A percentile compares a stretch with the other conserved stretches of the same genome.
Evolutionary conservation across 2,113 vertebrate species (phyloP).

Genomic region (Sceloporus tristichus): DNA sequence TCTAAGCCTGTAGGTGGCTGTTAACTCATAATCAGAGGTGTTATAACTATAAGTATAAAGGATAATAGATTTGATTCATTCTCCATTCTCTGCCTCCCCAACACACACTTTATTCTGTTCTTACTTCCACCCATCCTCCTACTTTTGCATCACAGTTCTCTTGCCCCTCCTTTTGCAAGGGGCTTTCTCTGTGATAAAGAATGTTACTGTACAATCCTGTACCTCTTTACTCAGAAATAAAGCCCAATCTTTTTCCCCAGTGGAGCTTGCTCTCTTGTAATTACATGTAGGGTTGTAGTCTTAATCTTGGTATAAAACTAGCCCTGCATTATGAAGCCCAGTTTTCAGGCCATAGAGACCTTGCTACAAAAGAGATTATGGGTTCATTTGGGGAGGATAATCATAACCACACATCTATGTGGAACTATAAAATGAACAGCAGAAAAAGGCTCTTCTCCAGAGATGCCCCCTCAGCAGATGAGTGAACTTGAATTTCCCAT

Average conservation of each 20-base stretch:
- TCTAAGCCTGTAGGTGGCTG: background rate
- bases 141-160: background rate
- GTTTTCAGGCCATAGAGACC: accelerated
- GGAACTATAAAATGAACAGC: background rate
- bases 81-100: background rate
- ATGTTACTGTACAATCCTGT: background rate
- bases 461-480: background rate
- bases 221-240: background rate
- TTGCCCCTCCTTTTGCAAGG: background rate
- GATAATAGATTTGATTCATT: background rate
- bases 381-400: background rate
- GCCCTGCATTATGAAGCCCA: no score
- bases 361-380: background rate
- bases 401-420: background rate
- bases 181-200: background rate
- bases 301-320: background rate
- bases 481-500: background rate
- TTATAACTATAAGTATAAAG: background rate
- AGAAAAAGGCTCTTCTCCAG: background rate
- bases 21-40: background rate
- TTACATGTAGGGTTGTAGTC: background rate
- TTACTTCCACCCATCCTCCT: background rate
- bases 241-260: background rate
- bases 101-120: background rate
- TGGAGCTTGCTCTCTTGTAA: background rate